phyloP scores from a whole-genome alignment of 35 echinoderm and acorn worm genomes.

The Chiridota heheva region DNA sequence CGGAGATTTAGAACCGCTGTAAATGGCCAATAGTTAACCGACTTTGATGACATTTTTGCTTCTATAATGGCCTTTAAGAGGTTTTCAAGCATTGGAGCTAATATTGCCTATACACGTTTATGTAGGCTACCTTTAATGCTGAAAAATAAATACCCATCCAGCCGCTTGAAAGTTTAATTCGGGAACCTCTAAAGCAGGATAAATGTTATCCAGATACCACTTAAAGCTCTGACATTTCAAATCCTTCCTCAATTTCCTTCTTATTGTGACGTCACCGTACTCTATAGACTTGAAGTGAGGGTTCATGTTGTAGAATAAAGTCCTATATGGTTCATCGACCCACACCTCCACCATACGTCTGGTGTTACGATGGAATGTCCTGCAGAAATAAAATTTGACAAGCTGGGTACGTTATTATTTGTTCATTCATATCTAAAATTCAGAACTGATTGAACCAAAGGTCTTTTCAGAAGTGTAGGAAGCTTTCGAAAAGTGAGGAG shows the following conservation, averaged over 20 bases:
- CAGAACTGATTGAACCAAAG: neutral
- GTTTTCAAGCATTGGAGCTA: no score
- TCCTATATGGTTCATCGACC: conserved; percentile 77
- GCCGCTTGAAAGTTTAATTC: conserved; percentile 53
- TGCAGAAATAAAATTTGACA: conserved; percentile 15
- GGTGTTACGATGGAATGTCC: conserved; percentile 86
- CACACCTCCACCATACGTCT: conserved; percentile 76
- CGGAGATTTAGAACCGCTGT: no score
- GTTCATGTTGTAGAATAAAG: conserved; percentile 63
- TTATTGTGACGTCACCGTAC: conserved; percentile 59
- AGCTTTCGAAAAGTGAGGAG: no score
- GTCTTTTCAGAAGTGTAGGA: no score
- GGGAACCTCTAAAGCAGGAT: conserved; percentile 58
- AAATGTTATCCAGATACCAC: conserved; percentile 84
- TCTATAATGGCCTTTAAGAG: no score
- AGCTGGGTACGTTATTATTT: neutral
- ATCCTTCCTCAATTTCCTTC: conserved; percentile 43
- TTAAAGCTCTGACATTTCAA: conserved; percentile 75
- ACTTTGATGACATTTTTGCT: no score
- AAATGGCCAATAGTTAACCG: no score
- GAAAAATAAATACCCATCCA: conserved; percentile 58
- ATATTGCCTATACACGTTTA: no score
- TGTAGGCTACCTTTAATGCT: no score
- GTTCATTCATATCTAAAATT: neutral
- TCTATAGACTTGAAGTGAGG: conserved; percentile 47